phyloP scores from a whole-genome alignment of 2,888 invertebrate genomes.

The Strigamia maritima region DNA sequence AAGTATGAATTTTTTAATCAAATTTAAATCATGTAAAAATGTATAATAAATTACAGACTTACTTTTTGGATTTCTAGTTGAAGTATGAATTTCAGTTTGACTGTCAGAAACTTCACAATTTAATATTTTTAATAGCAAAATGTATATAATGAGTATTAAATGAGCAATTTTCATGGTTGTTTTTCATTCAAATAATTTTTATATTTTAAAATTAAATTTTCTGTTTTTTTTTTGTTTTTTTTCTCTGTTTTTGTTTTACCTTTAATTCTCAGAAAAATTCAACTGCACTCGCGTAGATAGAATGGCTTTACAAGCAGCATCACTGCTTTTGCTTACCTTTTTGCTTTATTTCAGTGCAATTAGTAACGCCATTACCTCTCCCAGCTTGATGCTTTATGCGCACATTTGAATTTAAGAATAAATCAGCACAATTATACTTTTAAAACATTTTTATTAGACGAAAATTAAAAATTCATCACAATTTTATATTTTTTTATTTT shows the following conservation, averaged over 20 bases:
- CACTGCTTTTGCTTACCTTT: neutral
- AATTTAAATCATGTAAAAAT: too few species aligned
- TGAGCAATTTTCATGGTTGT: neutral
- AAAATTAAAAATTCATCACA: neutral
- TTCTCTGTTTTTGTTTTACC: too few species aligned
- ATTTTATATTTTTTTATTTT: neutral
- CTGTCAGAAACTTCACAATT: neutral
- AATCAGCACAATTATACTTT: neutral
- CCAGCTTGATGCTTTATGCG: neutral
- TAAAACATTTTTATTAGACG: neutral
- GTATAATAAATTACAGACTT: too few species aligned
- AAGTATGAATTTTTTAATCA: too few species aligned
- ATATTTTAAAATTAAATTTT: too few species aligned
- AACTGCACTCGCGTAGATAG: neutral
- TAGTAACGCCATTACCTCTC: conserved; percentile 19
- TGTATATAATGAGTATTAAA: neutral
- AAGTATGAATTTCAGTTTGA: neutral
- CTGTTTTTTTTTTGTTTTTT: too few species aligned
- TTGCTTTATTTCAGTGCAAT: neutral
- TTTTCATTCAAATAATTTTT: too few species aligned
- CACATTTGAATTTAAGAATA: neutral
- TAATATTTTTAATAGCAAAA: conserved; percentile 4
- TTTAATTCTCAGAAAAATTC: too few species aligned
- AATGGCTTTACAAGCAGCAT: neutral
- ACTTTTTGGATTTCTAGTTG: neutral